Base-by-base conservation (phyloP, 1,140 invertebrate species). In the Macrocentrus cingulum region DNA sequence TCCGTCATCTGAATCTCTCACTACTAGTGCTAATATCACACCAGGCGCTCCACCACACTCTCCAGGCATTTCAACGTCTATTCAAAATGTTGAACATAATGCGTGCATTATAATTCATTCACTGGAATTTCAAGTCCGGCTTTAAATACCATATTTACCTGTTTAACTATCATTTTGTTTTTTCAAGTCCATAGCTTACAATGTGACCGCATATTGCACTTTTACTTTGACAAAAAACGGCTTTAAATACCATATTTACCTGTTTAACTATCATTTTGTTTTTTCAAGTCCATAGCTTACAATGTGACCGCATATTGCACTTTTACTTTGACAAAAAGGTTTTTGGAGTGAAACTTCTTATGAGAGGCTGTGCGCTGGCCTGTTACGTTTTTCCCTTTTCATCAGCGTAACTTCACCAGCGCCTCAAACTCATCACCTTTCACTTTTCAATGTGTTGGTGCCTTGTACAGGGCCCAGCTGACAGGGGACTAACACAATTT, bases 1-100 rank as follows among this genome's bases (percentile, higher is more conserved):
- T 63, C 75, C 75, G 62, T 80, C 77, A 34, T 76, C 75, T 13
- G 78, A 79, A 67, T 78, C 78, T 20, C 66, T 79, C 49, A 63
- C 71, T 6, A 62, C 70, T 45, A 73, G 67, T 51, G 67, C 70
- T 64, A 78, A 70, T 67, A 64, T 70, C 49, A 64, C 67, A 52
- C 61, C 63, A 19, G 50, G 65, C 41, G 71, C 70, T 61, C 67
- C 74, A 61, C 75, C 77, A 52, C 55, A 73, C 34, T 79, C 76
- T 39, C 73, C 77, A 77, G 77, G 77, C 79, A 75, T 69, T 64
- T 64, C 58, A 22, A n/a, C n/a, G n/a, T n/a, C n/a, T n/a, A n/a
- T n/a, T n/a, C n/a, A n/a, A n/a, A n/a, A n/a, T n/a, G n/a, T n/a
- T n/a, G n/a, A n/a, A n/a, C n/a, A n/a, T n/a, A n/a, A n/a, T n/a